A percentile compares a stretch with the other conserved stretches of the same genome.
Evolutionary conservation across 2,113 vertebrate species (phyloP).

Genomic region (Blennius ocellaris): DNA sequence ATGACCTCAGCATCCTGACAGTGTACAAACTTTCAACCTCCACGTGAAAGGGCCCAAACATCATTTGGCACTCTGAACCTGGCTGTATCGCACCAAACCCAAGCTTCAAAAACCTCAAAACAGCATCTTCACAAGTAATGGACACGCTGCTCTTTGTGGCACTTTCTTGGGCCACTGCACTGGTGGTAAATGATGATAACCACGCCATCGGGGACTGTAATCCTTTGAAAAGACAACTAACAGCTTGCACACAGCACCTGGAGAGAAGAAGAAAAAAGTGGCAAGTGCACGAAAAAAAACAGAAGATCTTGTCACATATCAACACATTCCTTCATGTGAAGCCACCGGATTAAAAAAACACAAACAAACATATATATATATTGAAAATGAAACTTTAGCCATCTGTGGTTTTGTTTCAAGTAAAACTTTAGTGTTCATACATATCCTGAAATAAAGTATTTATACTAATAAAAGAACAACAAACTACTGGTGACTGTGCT

Average conservation of each 20-base stretch:
- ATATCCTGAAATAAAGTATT: slow-evolving; percentile 76
- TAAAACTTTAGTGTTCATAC: slow-evolving; percentile 54
- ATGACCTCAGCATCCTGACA: neutral
- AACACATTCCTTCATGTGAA: neutral
- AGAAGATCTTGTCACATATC: neutral
- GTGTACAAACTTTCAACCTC: slow-evolving; percentile 1
- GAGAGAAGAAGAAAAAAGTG: slow-evolving; percentile 1
- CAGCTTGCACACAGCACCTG: slow-evolving; percentile 8
- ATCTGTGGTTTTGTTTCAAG: slow-evolving; percentile 17
- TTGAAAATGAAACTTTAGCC: neutral
- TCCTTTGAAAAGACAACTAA: slow-evolving; percentile 1
- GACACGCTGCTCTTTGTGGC: neutral
- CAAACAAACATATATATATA: neutral
- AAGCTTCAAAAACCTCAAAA: slow-evolving; percentile 8
- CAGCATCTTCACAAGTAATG: slow-evolving; percentile 5
- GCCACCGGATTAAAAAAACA: neutral
- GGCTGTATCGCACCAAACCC: neutral
- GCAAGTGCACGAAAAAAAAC: neutral
- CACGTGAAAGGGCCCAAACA: neutral
- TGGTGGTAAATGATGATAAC: slow-evolving; percentile 13
- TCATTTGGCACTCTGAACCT: neutral
- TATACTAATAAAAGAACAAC: slow-evolving; percentile 42
- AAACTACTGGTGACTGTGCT: neutral
- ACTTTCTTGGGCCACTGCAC: slow-evolving; percentile 3
- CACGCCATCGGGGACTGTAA: neutral